Base-by-base conservation (phyloP, 2,797 vertebrate species). In the Eurystomus glaucurus region DNA sequence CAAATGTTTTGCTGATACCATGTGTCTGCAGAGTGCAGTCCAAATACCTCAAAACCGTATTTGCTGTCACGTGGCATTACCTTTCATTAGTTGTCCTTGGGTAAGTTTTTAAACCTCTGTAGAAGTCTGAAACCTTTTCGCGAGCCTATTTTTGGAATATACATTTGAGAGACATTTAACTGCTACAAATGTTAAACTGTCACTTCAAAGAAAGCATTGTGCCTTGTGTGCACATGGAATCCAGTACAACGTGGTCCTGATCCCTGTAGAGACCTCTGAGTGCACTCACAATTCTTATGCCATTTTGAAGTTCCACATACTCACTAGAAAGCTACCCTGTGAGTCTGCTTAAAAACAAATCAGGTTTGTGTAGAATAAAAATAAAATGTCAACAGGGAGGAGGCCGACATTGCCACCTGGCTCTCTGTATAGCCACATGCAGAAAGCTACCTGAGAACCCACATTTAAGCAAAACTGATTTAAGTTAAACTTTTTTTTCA, bases 171-270 rank as follows among this genome's bases (percentile, higher is more conserved):
- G 54, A 37, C 3, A 2, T 61, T 71, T 68, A 81, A 77, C 14
- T n/a, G 64, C 26, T 64, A 51, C 29, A 89, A 52, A 80, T 5
- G 8, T 65, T 69, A 50, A 92, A 55, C 29, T 28, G 46, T 26
- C 35, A 21, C 29, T 51, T 72, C 80, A 61, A 29, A 57, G 48
- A 45, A 22, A 35, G 3, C 3, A 18, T 14, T 0, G 3, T 61
- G 35, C 39, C 26, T 68, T 5, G 1, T 3, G 37, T 41, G 31
- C 1, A 2, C 6, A 3, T 0, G 7, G 35, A 65, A 70, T 13
- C 81, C 21, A 25, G n/a, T 14, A 4, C 15, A n/a, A 10, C 20
- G 48, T 13, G 33, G 58, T 65, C 46, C 31, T 60, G n/a, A 76
- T 58, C 62, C 50, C 71, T 17, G 11, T 3, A 25, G 33, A 75